Evolutionary conservation across 2,797 vertebrate genomes (phyloP).

Genomic region (Sebastes vulpes): DNA sequence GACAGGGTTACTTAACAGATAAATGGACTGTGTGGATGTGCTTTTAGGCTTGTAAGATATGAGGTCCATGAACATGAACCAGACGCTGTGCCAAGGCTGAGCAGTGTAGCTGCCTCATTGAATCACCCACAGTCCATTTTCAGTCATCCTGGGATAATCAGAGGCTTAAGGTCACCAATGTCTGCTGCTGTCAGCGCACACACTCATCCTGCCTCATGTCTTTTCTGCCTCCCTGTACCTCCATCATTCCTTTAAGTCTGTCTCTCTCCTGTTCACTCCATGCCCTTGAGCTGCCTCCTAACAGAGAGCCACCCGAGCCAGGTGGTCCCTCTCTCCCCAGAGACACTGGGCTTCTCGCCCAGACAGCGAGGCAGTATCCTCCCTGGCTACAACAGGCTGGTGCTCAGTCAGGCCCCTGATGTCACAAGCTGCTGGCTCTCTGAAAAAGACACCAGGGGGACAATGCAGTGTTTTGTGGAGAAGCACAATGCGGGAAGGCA

Average conservation of each 20-base stretch:
- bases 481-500: slow-evolving; percentile 1
- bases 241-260: slow-evolving; percentile 6
- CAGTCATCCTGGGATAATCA: slow-evolving; percentile 34
- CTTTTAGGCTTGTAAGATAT: slow-evolving; percentile 23
- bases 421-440: slow-evolving; percentile 46
- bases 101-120: slow-evolving; percentile 29
- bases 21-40: slow-evolving; percentile 25
- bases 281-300: slow-evolving; percentile 43
- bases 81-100: slow-evolving; percentile 6
- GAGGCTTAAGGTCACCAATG: slow-evolving; percentile 42
- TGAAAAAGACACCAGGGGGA: slow-evolving; percentile 27
- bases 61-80: slow-evolving; percentile 27
- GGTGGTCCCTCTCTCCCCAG: slow-evolving; percentile 35
- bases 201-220: background rate
- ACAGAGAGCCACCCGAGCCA: slow-evolving; percentile 5
- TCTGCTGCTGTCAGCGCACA: slow-evolving; percentile 15
- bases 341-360: slow-evolving; percentile 57
- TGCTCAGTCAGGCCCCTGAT: slow-evolving; percentile 54
- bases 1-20: slow-evolving; percentile 10
- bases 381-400: slow-evolving; percentile 37
- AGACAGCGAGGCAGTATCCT: slow-evolving; percentile 40
- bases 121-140: slow-evolving; percentile 46
- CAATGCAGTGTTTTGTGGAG: slow-evolving; percentile 47
- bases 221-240: background rate
- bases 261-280: slow-evolving; percentile 1